A percentile compares a stretch with the other conserved stretches of the same genome.
Evolutionary conservation across 1,140 invertebrate species (phyloP).

Genomic region (Drosophila grimshawi): DNA sequence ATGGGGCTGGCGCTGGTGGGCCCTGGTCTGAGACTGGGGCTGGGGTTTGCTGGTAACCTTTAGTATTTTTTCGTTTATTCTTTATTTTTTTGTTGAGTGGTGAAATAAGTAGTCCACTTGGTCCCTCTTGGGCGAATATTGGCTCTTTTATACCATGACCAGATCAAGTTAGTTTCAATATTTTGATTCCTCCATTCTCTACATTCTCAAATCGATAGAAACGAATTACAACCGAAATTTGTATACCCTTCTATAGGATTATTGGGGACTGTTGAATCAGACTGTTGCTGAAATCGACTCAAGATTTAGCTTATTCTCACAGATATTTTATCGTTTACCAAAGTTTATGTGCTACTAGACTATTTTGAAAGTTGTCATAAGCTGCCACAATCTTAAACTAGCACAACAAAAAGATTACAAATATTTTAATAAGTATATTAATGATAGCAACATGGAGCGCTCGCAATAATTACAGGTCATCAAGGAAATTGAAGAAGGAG

Average conservation of each 20-base stretch:
- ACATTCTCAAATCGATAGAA: slow-evolving; percentile 9
- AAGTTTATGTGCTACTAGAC: too few species aligned
- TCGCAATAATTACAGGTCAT: too few species aligned
- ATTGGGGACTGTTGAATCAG: neutral
- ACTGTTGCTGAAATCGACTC: neutral
- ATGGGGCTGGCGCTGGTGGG: neutral
- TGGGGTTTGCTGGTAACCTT: neutral
- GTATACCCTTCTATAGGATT: neutral
- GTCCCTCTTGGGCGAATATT: neutral
- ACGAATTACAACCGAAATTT: neutral
- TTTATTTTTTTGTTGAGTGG: neutral
- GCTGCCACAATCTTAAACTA: too few species aligned
- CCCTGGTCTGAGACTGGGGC: neutral
- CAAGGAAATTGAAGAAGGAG: too few species aligned
- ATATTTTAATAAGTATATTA: too few species aligned
- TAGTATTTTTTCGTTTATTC: slow-evolving; percentile 5
- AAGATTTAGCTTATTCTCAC: too few species aligned
- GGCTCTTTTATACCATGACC: neutral
- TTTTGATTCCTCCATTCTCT: slow-evolving; percentile 3
- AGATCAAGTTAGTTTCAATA: slow-evolving; percentile 9
- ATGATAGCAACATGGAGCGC: too few species aligned
- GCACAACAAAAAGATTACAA: too few species aligned
- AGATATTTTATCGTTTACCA: too few species aligned
- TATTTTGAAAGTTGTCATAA: too few species aligned
- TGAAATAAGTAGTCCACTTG: slow-evolving; percentile 16